A percentile compares a stretch with the other conserved stretches of the same genome.
These are phyloP conservation scores for Amphiprion clarkii DNA, from an alignment of 2,797 vertebrate genomes.

Conservation along the genomic window DNA sequence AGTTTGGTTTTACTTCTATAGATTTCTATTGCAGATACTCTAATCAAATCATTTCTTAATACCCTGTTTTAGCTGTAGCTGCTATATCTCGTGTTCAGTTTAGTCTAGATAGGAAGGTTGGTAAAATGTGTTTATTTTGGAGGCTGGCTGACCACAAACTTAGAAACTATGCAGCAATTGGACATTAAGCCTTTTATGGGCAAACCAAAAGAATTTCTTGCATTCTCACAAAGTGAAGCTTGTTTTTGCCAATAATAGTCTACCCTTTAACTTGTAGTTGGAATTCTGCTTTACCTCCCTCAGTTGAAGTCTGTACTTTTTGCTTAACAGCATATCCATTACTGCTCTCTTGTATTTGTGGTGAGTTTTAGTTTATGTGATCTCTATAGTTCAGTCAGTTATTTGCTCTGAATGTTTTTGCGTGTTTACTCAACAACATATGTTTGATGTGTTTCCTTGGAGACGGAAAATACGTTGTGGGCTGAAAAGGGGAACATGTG, in stretches of 20 bases:
- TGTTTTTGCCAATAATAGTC: slow-evolving; percentile 13
- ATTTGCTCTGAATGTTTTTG: neutral
- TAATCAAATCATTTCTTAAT: neutral
- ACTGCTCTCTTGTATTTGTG: slow-evolving; percentile 18
- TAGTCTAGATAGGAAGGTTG: slow-evolving; percentile 34
- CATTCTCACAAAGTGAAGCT: slow-evolving; percentile 27
- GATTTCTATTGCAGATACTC: neutral
- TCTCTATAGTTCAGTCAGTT: neutral
- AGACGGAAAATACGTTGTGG: slow-evolving; percentile 42
- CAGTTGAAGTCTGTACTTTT: neutral
- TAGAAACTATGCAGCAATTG: slow-evolving; percentile 62
- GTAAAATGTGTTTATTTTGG: slow-evolving; percentile 57
- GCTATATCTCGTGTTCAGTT: slow-evolving; percentile 39
- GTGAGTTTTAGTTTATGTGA: slow-evolving; percentile 6
- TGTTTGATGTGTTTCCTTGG: slow-evolving; percentile 53
- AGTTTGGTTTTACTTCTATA: neutral
- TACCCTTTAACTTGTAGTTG: slow-evolving; percentile 2
- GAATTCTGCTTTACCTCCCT: slow-evolving; percentile 7
- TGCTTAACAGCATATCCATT: neutral
- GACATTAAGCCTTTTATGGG: slow-evolving; percentile 67
- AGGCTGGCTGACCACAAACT: slow-evolving; percentile 53
- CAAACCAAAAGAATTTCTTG: slow-evolving; percentile 67
- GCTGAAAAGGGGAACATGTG: slow-evolving; percentile 51
- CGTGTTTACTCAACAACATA: slow-evolving; percentile 31
- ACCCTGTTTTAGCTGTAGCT: slow-evolving; percentile 15